Base-by-base conservation (phyloP, 1,140 invertebrate genomes). In the Penaeus vannamei region DNA sequence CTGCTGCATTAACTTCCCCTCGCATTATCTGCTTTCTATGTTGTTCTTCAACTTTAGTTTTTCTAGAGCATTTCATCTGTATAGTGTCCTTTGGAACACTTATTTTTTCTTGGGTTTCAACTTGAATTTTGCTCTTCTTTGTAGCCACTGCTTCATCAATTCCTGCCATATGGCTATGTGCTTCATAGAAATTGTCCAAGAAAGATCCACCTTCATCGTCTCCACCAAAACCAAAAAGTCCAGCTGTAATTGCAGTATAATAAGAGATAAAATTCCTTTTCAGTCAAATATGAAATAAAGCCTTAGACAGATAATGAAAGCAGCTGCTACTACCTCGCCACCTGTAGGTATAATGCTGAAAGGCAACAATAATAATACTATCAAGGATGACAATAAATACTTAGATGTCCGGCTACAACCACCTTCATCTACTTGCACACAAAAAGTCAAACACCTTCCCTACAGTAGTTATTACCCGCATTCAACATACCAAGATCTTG, bases 401-500 rank as follows among this genome's bases (percentile, higher is more conserved):
- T 53, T 17, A 14, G 53, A 12, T 1, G 53, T 53, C 53, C 17
- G 17, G 17, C 53, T 53, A 8, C 53, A 17, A 53, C 53, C 53
- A 14, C 53, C 53, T 53, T 17, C 53, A 17, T 10, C 53, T 14
- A 53, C 53, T 53, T 17, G 12, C 53, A 17, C 53, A 53, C n/a
- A n/a, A 83, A 83, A 60, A 4, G 14, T 12, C 0, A 53, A n/a
- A 46, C 32, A 19, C 60, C 53, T 36, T 23, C 60, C 53, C n/a
- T 83, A 20, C 20, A 26, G 12, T 46, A 14, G 26, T 7, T 60
- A 36, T 20, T 29, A 3, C 10, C 53, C 10, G 80, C 90, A 76
- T 81, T 22, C 32, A 64, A 90, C 83, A 87, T 92, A 94, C 94
- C 90, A 95, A 87, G 87, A 95, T 95, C 93, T 95, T 95, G n/a